Base-by-base conservation (phyloP, 2,113 vertebrate species). In the Lampris megalopsis region DNA sequence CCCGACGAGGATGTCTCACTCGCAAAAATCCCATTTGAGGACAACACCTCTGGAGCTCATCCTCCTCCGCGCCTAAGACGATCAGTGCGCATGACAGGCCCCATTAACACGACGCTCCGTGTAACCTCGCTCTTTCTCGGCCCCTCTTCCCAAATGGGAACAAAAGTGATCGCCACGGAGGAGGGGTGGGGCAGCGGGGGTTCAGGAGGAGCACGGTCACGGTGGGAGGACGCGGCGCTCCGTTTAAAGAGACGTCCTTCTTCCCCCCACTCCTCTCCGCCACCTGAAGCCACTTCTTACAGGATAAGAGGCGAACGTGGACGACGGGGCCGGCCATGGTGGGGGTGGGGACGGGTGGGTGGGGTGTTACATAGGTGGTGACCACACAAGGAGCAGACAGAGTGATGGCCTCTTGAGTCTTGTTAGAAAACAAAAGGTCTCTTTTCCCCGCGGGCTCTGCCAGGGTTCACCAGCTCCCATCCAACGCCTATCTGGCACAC, bases 21-120 rank as follows among this genome's bases (percentile, higher is more conserved):
- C 60, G 61, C 79, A 82, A 68, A 92, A 93, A 93, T 93, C 87
- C 83, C 88, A 92, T 91, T 92, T 91, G 81, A 92, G 92, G 90
- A 92, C 91, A 92, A 92, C 91, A 93, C 90, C 90, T 92, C 89
- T 75, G 63, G 83, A 91, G 90, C 86, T 92, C 87, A 88, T 89
- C 90, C 91, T 88, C 88, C 81, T 88, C 89, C 83, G 82, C 59
- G 81, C 88, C 84, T 89, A 89, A 90, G 89, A 90, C 83, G 87
- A 91, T 92, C 90, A 90, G 82, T 79, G 82, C 43, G 61, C 84
- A 86, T 86, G 89, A 89, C 90, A 89, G 83, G 83, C 76, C 67
- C 84, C 85, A 90, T 92, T 93, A 92, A 85, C 86, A 81, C 85
- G 86, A 91, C 77, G 79, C 84, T 75, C 63, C 9, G 52, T 80